These are phyloP conservation scores for Corella eumyota DNA, from an alignment of 23 tunicate species.

Conservation along the genomic window DNA sequence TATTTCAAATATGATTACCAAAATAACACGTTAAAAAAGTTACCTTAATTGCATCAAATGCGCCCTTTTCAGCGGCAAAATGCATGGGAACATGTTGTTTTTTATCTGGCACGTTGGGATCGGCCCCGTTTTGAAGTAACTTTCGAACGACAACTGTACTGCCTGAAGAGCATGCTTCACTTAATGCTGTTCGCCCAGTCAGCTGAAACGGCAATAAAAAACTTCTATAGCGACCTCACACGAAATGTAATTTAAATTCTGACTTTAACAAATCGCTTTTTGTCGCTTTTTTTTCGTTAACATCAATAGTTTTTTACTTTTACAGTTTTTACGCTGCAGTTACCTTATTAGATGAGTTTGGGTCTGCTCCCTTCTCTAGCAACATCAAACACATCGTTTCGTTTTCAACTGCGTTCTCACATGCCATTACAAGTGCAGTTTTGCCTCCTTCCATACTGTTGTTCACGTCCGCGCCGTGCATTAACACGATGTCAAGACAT, in stretches of 20 bases:
- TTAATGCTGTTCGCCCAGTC: conserved; percentile 59
- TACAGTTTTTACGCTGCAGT: neutral
- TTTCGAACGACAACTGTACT: conserved; percentile 35
- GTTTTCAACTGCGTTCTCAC: conserved; percentile 44
- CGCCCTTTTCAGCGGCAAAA: conserved; percentile 67
- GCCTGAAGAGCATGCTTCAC: conserved; percentile 71
- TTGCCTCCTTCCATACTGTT: conserved; percentile 28
- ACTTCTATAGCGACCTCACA: too few relatives aligned
- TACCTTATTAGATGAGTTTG: conserved; percentile 74
- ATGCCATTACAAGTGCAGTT: conserved; percentile 66
- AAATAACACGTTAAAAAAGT: neutral
- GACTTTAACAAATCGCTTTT: too few relatives aligned
- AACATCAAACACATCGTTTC: conserved; percentile 77
- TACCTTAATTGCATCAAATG: conserved; percentile 59
- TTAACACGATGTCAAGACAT: conserved; percentile 71
- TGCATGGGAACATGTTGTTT: conserved; percentile 41
- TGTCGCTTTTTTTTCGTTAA: neutral
- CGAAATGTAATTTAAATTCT: too few relatives aligned
- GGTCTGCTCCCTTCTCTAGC: conserved; percentile 75
- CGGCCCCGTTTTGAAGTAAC: conserved; percentile 64
- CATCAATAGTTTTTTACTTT: neutral
- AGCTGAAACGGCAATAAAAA: conserved; percentile 10
- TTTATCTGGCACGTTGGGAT: conserved; percentile 67
- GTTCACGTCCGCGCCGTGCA: conserved; percentile 57
- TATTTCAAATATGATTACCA: too few relatives aligned